phyloP scores from a whole-genome alignment of 2,888 invertebrate species.

The Agrypnus murinus region DNA sequence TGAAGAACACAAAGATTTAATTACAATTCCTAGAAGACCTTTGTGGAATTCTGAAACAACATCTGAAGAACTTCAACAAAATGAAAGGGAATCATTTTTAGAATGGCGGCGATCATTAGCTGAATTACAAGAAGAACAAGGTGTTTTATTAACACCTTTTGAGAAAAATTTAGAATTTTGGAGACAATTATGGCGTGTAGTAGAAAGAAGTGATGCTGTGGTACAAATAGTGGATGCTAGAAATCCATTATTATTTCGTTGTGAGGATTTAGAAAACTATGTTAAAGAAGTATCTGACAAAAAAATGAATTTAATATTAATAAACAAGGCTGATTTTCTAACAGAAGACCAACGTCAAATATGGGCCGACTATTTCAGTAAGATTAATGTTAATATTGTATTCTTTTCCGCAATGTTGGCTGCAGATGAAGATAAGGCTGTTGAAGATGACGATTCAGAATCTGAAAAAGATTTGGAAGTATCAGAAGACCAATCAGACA shows the following conservation, averaged over 20 bases:
- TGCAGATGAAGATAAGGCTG: conserved; percentile 8
- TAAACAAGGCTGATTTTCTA: conserved; percentile 97
- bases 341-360: conserved; percentile 84
- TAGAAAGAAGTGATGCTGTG: conserved; percentile 96
- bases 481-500: conserved; percentile 50
- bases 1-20: conserved; percentile 75
- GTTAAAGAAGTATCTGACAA: conserved; percentile 82
- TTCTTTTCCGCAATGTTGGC: conserved; percentile 88
- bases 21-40: conserved; percentile 92
- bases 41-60: conserved; percentile 84
- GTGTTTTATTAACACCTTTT: conserved; percentile 93
- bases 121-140: conserved; percentile 84
- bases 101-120: conserved; percentile 93
- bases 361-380: conserved; percentile 91
- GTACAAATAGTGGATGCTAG: conserved; percentile 97
- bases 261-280: conserved; percentile 92
- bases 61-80: conserved; percentile 84
- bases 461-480: conserved; percentile 59
- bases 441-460: conserved; percentile 58
- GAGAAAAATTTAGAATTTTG: conserved; percentile 98
- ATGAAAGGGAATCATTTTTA: conserved; percentile 89
- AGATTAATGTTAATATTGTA: conserved; percentile 80
- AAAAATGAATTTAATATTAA: conserved; percentile 87
- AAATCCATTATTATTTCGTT: conserved; percentile 91
- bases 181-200: conserved; percentile 98